Percentiles rank a stretch among this genome's conserved stretches.
Conservation (phyloP, 2,888 invertebrate species). For the Cataglyphis rosenhaueri region DNA sequence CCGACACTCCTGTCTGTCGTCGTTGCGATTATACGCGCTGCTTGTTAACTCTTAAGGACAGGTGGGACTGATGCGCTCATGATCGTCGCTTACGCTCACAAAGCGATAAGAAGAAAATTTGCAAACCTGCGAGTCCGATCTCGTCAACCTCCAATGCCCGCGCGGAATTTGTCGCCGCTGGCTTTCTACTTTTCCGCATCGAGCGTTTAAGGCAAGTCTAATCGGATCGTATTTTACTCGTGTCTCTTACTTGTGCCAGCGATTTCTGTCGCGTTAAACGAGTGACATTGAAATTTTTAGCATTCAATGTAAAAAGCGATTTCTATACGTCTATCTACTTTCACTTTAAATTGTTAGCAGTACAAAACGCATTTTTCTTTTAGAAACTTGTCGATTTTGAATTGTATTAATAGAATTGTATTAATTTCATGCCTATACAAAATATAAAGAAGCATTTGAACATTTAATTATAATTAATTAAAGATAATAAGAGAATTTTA, state of each 20-base stretch:
- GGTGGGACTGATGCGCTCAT: constrained; percentile 34
- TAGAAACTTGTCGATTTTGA: not conserved
- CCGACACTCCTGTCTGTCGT: constrained; percentile 28
- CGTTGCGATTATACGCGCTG: constrained; percentile 40
- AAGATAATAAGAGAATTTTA: not conserved
- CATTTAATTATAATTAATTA: not conserved
- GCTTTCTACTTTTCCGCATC: constrained; percentile 53
- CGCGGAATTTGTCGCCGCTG: constrained; percentile 50
- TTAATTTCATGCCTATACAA: not conserved
- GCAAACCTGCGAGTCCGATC: constrained; percentile 47
- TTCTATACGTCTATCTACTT: constrained; percentile 11
- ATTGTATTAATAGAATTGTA: not conserved
- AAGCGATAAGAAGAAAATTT: constrained; percentile 53
- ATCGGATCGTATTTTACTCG: constrained; percentile 38
- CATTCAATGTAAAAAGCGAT: not conserved
- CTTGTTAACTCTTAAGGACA: constrained; percentile 52
- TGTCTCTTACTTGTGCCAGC: constrained; percentile 4
- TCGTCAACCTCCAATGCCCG: constrained; percentile 44
- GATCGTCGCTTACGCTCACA: constrained; percentile 34
- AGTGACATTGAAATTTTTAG: not conserved
- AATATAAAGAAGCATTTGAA: not conserved
- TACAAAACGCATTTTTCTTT: not conserved
- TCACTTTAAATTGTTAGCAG: not conserved
- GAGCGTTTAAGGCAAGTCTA: constrained; percentile 40
- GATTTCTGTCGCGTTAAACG: constrained; percentile 23